Conservation (phyloP, 1,140 invertebrate genomes). For the Triops cancriformis region DNA sequence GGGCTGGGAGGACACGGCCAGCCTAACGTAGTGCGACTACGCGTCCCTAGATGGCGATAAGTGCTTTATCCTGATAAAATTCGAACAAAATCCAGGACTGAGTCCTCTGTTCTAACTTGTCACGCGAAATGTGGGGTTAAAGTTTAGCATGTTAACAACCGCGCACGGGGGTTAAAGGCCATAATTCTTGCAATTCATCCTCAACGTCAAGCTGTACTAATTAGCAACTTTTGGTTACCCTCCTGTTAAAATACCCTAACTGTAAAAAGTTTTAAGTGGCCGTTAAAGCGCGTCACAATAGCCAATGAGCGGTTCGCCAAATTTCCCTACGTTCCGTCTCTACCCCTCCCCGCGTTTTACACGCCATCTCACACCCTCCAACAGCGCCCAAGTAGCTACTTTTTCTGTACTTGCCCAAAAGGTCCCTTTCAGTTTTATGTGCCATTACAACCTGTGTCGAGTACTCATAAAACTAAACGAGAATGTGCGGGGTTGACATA, state of each 20-base stretch:
- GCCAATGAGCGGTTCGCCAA: constrained; percentile 1
- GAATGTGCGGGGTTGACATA: neutral
- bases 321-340: neutral
- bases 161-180: neutral
- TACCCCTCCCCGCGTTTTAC: neutral
- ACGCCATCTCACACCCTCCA: neutral
- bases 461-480: constrained; percentile 11
- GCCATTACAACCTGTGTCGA: constrained; percentile 9
- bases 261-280: neutral
- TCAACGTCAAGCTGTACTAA: neutral
- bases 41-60: neutral
- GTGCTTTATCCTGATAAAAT: too few relatives aligned
- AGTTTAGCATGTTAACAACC: neutral
- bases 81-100: too few relatives aligned
- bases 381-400: neutral
- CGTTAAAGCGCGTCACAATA: neutral
- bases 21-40: neutral
- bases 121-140: neutral
- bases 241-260: neutral
- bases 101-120: too few relatives aligned
- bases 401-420: neutral
- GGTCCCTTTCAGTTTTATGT: neutral
- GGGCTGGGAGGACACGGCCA: neutral
- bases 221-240: neutral
- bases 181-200: neutral